Evolutionary conservation across 2,888 invertebrate species (phyloP).

Genomic region (Auanema freiburgensis): DNA sequence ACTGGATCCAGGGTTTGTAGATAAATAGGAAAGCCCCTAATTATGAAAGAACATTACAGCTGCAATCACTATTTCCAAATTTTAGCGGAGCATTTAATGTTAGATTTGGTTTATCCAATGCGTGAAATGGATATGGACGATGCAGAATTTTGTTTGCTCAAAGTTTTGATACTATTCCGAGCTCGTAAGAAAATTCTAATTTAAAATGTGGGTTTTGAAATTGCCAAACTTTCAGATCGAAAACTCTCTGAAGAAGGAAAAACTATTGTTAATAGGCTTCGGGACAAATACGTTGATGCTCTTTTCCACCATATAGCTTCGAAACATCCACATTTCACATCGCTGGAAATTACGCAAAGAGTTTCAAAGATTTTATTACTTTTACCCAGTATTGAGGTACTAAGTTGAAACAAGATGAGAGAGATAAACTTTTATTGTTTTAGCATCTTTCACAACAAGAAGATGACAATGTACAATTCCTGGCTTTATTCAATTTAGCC

Average conservation of each 20-base stretch:
- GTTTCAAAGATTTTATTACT: conserved; percentile 44
- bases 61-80: conserved; percentile 53
- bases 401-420: no score
- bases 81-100: conserved; percentile 51
- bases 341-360: conserved; percentile 40
- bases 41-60: conserved; percentile 12
- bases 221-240: conserved; percentile 32
- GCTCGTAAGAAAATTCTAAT: conserved; percentile 30
- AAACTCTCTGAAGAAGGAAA: conserved; percentile 47
- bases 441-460: conserved; percentile 55
- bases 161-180: conserved; percentile 49
- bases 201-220: background rate
- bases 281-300: conserved; percentile 49
- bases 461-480: conserved; percentile 54
- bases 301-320: conserved; percentile 50
- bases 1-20: conserved; percentile 40
- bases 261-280: conserved; percentile 38
- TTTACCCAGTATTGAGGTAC: conserved; percentile 47
- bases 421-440: conserved; percentile 18
- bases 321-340: conserved; percentile 39
- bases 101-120: conserved; percentile 52
- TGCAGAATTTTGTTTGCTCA: conserved; percentile 52
- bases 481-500: conserved; percentile 53
- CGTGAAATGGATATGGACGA: conserved; percentile 54
- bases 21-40: background rate